Base-by-base conservation (phyloP, 1,140 invertebrate species). In the Manduca sexta region DNA sequence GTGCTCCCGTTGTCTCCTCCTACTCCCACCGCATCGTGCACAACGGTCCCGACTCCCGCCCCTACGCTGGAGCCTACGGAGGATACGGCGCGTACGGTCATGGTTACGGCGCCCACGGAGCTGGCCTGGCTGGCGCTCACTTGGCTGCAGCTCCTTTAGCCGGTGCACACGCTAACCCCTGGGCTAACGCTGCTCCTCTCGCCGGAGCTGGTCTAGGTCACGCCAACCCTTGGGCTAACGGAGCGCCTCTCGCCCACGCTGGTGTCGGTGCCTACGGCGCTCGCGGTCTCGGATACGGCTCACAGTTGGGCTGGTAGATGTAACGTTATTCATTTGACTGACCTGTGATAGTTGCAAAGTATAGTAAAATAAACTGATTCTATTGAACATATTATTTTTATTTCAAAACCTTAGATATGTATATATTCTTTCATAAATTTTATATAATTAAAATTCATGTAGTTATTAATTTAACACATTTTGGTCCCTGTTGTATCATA, bases 21-120 rank as follows among this genome's bases (percentile, higher is more conserved):
- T 59, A 48, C 29, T 53, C 56, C n/a, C 43, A 54, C 51, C 33
- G 40, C 15, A 47, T 78, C 15, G 62, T 68, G 8, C 66, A 79
- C 49, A 48, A 58, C 13, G 59, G 51, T 40, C 42, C 47, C 69
- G 33, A 54, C 43, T 34, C 47, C 4, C 54, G 49, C 16, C 29
- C 57, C 56, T 31, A 48, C 39, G 16, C 50, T 37, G 30, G 54
- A 13, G 55, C 46, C 18, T 42, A 41, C 38, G 40, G 48, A n/a
- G 58, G 56, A 15, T 56, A 60, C 45, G 56, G 50, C 7, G 49
- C 61, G 3, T 58, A 56, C n/a, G 52, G 35, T 13, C 4, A 43
- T 15, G 47, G 47, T 6, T 49, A 56, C 11, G 43, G 50, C 26
- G 55, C 45, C 8, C 34, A 58, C n/a, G 49, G 56, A 1, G 33